These are phyloP conservation scores for Chroicocephalus ridibundus DNA, from an alignment of 2,113 vertebrate species.

Conservation along the genomic window DNA sequence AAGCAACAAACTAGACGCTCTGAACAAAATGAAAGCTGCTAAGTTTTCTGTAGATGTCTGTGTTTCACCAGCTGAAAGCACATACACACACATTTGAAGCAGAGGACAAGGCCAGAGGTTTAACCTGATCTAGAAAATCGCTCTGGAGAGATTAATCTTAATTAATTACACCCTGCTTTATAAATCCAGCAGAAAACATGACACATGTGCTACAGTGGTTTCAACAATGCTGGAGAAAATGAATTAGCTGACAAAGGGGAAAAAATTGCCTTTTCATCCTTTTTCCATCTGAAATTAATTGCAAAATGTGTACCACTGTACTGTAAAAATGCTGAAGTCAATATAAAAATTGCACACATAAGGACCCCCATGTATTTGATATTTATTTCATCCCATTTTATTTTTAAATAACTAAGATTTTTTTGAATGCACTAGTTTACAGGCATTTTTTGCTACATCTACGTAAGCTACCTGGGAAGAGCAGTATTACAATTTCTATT, in stretches of 20 bases:
- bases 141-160: neutral
- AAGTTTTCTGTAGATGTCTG: neutral
- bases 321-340: conserved; percentile 32
- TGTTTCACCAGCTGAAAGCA: neutral
- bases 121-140: neutral
- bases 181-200: neutral
- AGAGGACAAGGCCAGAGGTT: neutral
- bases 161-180: neutral
- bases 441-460: neutral
- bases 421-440: neutral
- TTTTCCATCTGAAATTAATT: conserved; percentile 32
- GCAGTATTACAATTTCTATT: neutral
- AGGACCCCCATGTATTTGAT: neutral
- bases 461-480: neutral
- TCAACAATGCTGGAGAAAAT: neutral
- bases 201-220: neutral
- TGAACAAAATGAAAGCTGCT: neutral
- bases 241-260: neutral
- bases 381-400: neutral
- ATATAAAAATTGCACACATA: neutral
- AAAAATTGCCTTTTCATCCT: neutral
- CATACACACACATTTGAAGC: neutral
- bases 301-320: neutral
- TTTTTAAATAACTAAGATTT: neutral
- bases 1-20: neutral